Percentiles rank a stretch among this genome's conserved stretches.
These are phyloP conservation scores for Amorpha juglandis DNA, from an alignment of 2,888 invertebrate genomes.

Conservation along the genomic window DNA sequence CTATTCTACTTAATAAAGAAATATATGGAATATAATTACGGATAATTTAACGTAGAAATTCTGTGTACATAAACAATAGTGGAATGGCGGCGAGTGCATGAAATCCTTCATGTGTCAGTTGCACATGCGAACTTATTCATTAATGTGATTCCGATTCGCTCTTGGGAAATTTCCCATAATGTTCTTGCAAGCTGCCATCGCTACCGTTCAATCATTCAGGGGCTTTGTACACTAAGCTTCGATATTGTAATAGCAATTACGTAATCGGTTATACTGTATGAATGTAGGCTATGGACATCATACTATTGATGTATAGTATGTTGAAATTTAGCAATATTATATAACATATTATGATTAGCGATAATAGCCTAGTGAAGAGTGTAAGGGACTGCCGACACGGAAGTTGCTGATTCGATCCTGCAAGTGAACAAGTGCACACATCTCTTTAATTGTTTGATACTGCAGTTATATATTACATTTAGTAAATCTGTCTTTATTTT, in stretches of 20 bases:
- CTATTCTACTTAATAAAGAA: no score
- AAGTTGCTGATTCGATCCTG: no score
- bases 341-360: no score
- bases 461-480: no score
- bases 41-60: neutral
- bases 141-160: constrained; percentile 77
- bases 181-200: constrained; percentile 56
- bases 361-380: no score
- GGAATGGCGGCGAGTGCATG: constrained; percentile 43
- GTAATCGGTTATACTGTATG: constrained; percentile 18
- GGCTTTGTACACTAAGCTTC: constrained; percentile 27
- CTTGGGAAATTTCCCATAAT: constrained; percentile 77
- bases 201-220: constrained; percentile 58
- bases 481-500: no score
- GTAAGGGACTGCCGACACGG: no score
- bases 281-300: neutral
- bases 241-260: constrained; percentile 29
- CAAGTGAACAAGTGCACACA: no score
- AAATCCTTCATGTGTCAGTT: constrained; percentile 68
- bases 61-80: constrained; percentile 45
- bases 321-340: no score
- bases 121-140: constrained; percentile 62
- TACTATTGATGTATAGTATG: neutral
- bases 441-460: no score
- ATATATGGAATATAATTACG: neutral